Conservation (phyloP, 2,888 invertebrate genomes). For the Agonopterix alstromeriana region DNA sequence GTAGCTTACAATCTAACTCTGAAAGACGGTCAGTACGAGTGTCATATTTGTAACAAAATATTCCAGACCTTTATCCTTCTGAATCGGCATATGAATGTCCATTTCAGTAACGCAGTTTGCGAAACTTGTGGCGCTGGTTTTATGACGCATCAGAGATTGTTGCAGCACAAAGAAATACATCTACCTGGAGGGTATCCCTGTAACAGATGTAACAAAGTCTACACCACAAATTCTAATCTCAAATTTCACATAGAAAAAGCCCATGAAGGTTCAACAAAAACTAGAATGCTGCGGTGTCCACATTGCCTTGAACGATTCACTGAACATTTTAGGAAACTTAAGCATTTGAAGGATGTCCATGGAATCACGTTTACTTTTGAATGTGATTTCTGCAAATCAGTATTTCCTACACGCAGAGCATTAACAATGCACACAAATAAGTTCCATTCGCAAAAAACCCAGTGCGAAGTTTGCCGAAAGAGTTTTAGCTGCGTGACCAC, state of each 20-base stretch:
- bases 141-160: conserved; percentile 47
- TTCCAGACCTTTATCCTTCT: conserved; percentile 53
- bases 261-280: conserved; percentile 44
- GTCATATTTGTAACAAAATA: conserved; percentile 45
- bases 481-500: conserved; percentile 57
- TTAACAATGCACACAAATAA: conserved; percentile 54
- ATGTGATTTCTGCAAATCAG: conserved; percentile 45
- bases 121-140: conserved; percentile 56
- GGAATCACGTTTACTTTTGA: conserved; percentile 47
- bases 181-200: conserved; percentile 53
- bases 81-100: conserved; percentile 60
- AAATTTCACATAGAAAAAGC: conserved; percentile 49
- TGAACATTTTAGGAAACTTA: conserved; percentile 53
- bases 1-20: conserved; percentile 42
- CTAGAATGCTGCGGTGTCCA: conserved; percentile 44
- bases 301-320: conserved; percentile 50
- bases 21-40: conserved; percentile 40
- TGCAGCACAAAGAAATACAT: conserved; percentile 55
- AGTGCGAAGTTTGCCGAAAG: conserved; percentile 65
- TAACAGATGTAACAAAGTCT: conserved; percentile 57
- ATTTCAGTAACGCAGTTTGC: conserved; percentile 55
- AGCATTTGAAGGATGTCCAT: conserved; percentile 52
- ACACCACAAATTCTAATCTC: conserved; percentile 56
- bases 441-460: conserved; percentile 51
- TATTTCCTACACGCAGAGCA: conserved; percentile 41